A percentile compares a stretch with the other conserved stretches of the same genome.
These are phyloP conservation scores for Arenaria interpres DNA, from an alignment of 2,113 vertebrate genomes.

Conservation along the genomic window DNA sequence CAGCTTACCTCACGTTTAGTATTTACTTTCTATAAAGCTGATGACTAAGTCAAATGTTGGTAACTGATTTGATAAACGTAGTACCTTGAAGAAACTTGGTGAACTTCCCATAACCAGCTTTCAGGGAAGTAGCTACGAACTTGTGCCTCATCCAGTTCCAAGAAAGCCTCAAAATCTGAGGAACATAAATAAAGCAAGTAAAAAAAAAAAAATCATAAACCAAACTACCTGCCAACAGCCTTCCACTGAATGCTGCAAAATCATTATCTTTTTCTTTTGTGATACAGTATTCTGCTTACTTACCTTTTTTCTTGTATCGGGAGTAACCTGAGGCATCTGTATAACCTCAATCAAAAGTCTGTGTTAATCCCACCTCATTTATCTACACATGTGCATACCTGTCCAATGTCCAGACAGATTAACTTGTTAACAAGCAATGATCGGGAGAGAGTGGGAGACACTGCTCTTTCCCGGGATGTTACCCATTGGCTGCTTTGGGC, in stretches of 20 bases:
- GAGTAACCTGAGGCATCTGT: neutral
- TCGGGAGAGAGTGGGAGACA: neutral
- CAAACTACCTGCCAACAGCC: neutral
- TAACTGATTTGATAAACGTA: neutral
- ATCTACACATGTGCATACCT: neutral
- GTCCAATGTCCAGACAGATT: neutral
- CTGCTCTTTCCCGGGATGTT: neutral
- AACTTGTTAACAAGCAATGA: neutral
- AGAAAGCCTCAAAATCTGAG: constrained; percentile 74
- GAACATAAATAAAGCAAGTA: neutral
- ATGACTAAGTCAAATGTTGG: neutral
- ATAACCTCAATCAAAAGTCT: neutral
- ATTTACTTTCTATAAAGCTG: neutral
- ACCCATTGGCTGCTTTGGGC: neutral
- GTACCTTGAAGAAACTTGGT: constrained; percentile 73
- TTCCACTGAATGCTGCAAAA: neutral
- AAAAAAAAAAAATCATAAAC: neutral
- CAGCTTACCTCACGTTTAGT: neutral
- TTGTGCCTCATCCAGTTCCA: constrained; percentile 71
- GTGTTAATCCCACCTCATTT: neutral
- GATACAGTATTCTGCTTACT: neutral
- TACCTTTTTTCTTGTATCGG: neutral
- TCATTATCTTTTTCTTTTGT: neutral
- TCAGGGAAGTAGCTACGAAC: constrained; percentile 94
- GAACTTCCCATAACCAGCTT: constrained; percentile 95